Base-by-base conservation (phyloP, 2,888 invertebrate species). In the Tubulanus polymorphus region DNA sequence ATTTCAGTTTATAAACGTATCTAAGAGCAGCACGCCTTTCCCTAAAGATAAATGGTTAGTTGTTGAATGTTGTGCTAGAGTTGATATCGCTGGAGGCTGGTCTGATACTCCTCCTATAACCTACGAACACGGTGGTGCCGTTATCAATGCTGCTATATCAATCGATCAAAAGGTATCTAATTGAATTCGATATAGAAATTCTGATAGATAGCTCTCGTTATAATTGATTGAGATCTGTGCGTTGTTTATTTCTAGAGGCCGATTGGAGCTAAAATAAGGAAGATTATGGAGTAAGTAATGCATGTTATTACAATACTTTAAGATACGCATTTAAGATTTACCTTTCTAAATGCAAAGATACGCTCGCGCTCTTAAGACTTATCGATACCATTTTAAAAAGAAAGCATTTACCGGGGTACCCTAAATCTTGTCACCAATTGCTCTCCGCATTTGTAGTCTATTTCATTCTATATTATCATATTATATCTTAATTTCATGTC, bases 51-150 rank as follows among this genome's bases (percentile, higher is more conserved):
- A 67, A 51, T 81, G 81, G 79, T 74, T 81, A n/a, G 69, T 69
- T 27, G 81, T 73, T 1, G 73, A 74, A 54, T 81, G 81, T 65
- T 81, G 82, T 1, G 82, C 81, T 6, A 69, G 83, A 53, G 73
- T 82, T 28, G 83, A 83, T 66, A 65, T 83, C 3, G 74, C 81
- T 18, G 84, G 84, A 1, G 84, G 83, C 0, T 84, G 84, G 84
- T 80, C 82, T 2, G 84, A 84, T 69, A 84, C 84, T 2, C 83
- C 84, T 5, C 84, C 84, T 1, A 83, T 84, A 53, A 83, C 83
- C 10, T 83, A 83, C 62, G 82, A 82, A 65, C 74, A 79, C 56
- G 81, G 82, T 3, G 82, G 82, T 2, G 79, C 80, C 28, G 79
- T 83, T 8, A 80, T 81, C 55, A 76, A 71, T 56, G 72, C 72